Evolutionary conservation across 2,888 invertebrate species (phyloP), one percentile per base, ranked within the genome.

Genomic region (Odontocolon sp.): DNA sequence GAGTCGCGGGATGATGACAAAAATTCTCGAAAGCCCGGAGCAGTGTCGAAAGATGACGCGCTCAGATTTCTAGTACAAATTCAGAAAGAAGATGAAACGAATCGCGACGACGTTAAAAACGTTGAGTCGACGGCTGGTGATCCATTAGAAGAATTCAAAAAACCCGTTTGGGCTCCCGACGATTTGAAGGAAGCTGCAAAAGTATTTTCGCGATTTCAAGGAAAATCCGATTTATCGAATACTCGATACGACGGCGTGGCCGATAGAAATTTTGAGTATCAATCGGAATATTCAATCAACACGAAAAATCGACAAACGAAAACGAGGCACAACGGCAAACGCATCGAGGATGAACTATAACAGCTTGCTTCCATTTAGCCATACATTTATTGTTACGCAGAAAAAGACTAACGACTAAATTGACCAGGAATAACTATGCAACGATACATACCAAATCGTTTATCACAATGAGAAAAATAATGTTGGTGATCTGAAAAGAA

Each of bases 341-440:
- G 84, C 82, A 81, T 81, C 81, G 82, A 82, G 45, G 85, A 87
- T 74, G 87, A 87, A 75, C 85, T 87, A 80, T 87, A 87, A 87
- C 77, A 38, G 23, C 33, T 64, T 61, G 33, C 69, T 73, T 33
- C 38, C 45, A 69, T 45, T 36, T 69, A 73, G 64, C 23, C 28
- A 42, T 6, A 38, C 9, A 14, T 38, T 59, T 14, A 38, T 63
- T 36, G 14, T 26, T 64, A 52, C n/a, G 42, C 21, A 8, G 16
- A 11, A 52, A 21, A 40, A 57, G 18, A 72, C 38, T 68, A 26
- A 47, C 21, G 14, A 38, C 33, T 40, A n/a, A 42, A 56, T 40
- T 63, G 28, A 61, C 28, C 52, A 61, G 66, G 11, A 59, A 59
- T 14, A 14, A 47, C 63, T 56, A 38, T 63, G 36, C 47, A 52